phyloP scores from a whole-genome alignment of 1,140 invertebrate species.

The Zaprionus camerounensis region DNA sequence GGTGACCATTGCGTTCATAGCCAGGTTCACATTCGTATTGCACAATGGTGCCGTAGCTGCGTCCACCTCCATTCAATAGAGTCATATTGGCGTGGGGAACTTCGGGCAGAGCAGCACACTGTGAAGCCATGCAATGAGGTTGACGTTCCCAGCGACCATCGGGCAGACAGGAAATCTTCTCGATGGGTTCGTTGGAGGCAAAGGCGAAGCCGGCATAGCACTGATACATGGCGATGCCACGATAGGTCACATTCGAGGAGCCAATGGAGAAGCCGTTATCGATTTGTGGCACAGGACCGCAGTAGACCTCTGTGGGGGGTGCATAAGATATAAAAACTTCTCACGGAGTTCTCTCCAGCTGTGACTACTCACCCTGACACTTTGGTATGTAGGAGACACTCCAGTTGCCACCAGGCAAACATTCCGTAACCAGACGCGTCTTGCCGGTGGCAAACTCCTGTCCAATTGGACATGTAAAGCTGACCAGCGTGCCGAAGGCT shows the following conservation, averaged over 20 bases:
- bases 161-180: conserved; percentile 94
- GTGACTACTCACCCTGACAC: conserved; percentile 89
- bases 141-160: conserved; percentile 96
- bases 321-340: not conserved
- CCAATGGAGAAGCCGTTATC: conserved; percentile 98
- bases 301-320: conserved; percentile 93
- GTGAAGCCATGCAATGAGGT: conserved; percentile 95
- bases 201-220: conserved; percentile 99
- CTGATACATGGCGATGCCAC: conserved; percentile 96
- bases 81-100: conserved; percentile 94
- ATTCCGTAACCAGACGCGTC: conserved; percentile 92
- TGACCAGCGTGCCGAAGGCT: conserved; percentile 95
- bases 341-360: not conserved
- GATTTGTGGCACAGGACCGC: conserved; percentile 98
- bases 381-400: conserved; percentile 95
- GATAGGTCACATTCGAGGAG: conserved; percentile 97
- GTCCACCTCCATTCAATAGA: conserved; percentile 95
- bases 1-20: conserved; percentile 94
- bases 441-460: conserved; percentile 97
- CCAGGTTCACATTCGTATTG: conserved; percentile 97
- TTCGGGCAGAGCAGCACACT: conserved; percentile 95
- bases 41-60: conserved; percentile 97
- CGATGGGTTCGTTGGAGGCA: conserved; percentile 92
- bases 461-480: conserved; percentile 95
- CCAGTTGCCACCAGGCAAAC: conserved; percentile 96